Evolutionary conservation across 2,797 vertebrate species (phyloP).

Genomic region (Psittacula derbiana): DNA sequence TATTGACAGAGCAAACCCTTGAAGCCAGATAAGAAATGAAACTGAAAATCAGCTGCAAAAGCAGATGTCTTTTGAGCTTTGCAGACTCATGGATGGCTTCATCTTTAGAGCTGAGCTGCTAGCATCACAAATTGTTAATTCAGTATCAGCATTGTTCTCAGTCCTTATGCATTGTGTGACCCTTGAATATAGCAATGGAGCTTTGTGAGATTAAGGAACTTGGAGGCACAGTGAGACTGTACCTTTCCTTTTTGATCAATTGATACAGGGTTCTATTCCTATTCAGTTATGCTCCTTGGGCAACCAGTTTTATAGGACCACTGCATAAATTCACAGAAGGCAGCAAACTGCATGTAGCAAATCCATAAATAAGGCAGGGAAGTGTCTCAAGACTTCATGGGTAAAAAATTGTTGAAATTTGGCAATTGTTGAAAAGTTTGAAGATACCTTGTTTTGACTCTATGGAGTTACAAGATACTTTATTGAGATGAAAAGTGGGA

Average conservation of each 20-base stretch:
- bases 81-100: not conserved
- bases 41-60: not conserved
- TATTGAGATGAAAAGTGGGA: not conserved
- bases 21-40: not conserved
- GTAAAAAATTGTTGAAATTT: not conserved
- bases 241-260: not conserved
- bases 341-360: not conserved
- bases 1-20: not conserved
- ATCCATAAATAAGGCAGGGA: not conserved
- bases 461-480: not conserved
- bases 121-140: not conserved
- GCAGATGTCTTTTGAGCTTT: not conserved
- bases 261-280: not conserved
- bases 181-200: too few relatives aligned
- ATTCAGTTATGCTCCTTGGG: not conserved
- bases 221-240: not conserved
- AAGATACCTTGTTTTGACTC: not conserved
- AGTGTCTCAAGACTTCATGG: not conserved
- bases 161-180: not conserved
- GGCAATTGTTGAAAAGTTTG: fast-evolving
- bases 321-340: not conserved
- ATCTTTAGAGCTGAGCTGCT: not conserved
- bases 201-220: not conserved
- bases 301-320: not conserved
- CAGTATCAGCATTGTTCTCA: not conserved